Base-by-base conservation (phyloP, 1,140 invertebrate species). In the Nebria ingens region DNA sequence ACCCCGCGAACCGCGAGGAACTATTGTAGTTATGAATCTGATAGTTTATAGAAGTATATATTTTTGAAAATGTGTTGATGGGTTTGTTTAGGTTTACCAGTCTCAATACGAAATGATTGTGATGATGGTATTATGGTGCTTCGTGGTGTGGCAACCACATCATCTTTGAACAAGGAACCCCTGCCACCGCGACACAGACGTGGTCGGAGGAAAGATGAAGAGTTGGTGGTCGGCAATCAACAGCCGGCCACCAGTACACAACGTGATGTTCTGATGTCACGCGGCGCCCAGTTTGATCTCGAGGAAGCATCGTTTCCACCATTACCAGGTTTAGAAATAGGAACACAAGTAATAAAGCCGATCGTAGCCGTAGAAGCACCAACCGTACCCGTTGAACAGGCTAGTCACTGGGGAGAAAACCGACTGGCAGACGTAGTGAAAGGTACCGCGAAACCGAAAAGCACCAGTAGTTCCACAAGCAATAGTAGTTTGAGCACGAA, bases 291-390 rank as follows among this genome's bases (percentile, higher is more conserved):
- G 64, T 91, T 91, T 72, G 89, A 91, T 68, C 73, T 91, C 53
- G 86, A 87, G 70, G 85, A 85, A 58, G 78, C 83, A 34, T 82
- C 87, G 51, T 91, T 92, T 69, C 89, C 89, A 53, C 89, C 89
- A 52, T 75, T 91, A 67, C 87, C 87, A 45, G 84, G 85, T 61
- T 51, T 61, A 19, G 61, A 63, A 13, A 52, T 21, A 11, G 62
- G 59, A 53, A 25, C 57, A 21, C n/a, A 19, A 55, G 50, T 6
- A 21, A 9, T 49, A 13, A 54, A 52, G n/a, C 20, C 59, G 25
- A 67, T 72, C 42, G 58, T 60, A 13, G 51, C 59, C 6, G 40
- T 45, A 9, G 40, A 45, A 17, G 17, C 15, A 17, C 6, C 40
- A 12, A 21, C 29, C 25, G 13, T 23, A 13, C 13, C 54, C 15